phyloP scores from a whole-genome alignment of 2,797 vertebrate genomes.

The Apogon hyalosoma region DNA sequence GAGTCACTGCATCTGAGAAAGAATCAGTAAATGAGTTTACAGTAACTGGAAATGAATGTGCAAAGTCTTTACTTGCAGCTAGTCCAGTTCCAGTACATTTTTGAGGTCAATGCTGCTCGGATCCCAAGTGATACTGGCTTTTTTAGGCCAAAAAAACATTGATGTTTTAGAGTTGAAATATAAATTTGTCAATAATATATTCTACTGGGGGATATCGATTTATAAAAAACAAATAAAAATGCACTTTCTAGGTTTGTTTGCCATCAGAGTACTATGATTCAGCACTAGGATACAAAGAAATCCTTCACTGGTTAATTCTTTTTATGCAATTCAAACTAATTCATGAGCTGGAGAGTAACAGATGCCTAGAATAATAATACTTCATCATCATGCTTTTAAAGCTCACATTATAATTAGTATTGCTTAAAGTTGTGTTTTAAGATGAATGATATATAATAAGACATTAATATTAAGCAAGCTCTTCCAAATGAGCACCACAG shows the following conservation, averaged over 20 bases:
- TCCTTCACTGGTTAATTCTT: conserved; percentile 9
- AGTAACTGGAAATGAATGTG: conserved; percentile 29
- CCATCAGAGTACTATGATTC: not conserved
- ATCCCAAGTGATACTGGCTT: not conserved
- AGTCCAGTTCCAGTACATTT: not conserved
- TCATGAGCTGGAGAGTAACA: conserved; percentile 1
- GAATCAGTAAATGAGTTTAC: conserved; percentile 50
- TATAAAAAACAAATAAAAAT: too few species aligned
- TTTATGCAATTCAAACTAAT: not conserved
- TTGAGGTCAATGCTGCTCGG: conserved; percentile 1
- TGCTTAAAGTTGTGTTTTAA: not conserved
- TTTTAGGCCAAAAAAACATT: not conserved
- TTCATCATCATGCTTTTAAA: too few species aligned
- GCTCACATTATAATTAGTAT: not conserved
- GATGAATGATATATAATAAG: too few species aligned
- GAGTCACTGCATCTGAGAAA: conserved; percentile 62
- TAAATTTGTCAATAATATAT: too few species aligned
- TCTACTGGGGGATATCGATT: too few species aligned
- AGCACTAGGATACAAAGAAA: conserved; percentile 6
- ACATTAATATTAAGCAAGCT: not conserved
- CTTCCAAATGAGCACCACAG: conserved; percentile 4
- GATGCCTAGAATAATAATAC: not conserved
- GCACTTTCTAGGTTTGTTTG: too few species aligned
- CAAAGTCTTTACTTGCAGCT: conserved; percentile 8
- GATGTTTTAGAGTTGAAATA: not conserved